Conservation (phyloP, 35 echinoderm and acorn worm genomes). For the Strongylocentrotus purpuratus region DNA sequence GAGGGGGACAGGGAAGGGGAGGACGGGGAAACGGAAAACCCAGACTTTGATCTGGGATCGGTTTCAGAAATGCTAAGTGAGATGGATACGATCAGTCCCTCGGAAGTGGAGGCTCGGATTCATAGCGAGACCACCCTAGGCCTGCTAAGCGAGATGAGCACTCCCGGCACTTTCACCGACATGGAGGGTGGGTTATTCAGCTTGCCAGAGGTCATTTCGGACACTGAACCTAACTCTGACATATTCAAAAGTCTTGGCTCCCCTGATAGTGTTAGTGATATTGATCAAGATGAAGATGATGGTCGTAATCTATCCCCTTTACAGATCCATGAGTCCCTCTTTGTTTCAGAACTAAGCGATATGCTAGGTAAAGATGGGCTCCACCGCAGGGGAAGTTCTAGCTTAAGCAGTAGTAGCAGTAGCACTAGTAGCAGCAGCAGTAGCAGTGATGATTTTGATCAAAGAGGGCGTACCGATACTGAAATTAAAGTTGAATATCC, state of each 20-base stretch:
- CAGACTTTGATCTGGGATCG: constrained; percentile 32
- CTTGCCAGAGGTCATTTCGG: constrained; percentile 38
- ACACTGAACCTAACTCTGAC: constrained; percentile 42
- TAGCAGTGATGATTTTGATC: constrained; percentile 39
- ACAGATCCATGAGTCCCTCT: constrained; percentile 26
- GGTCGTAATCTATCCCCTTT: constrained; percentile 29
- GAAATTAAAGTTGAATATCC: constrained; percentile 58
- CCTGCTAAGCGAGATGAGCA: constrained; percentile 39
- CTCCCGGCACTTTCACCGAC: constrained; percentile 44
- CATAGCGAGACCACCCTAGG: constrained; percentile 31
- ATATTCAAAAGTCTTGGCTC: constrained; percentile 37
- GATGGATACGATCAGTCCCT: constrained; percentile 43
- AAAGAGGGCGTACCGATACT: constrained; percentile 47
- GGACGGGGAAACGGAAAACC: constrained; percentile 32
- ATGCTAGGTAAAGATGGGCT: neutral
- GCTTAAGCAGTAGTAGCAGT: neutral
- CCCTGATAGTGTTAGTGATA: constrained; percentile 39
- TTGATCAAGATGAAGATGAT: constrained; percentile 35
- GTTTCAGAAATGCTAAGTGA: constrained; percentile 50
- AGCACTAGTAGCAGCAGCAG: constrained; percentile 52
- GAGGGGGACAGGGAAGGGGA: constrained; percentile 27
- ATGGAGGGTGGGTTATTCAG: constrained; percentile 21
- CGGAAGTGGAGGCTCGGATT: constrained; percentile 33
- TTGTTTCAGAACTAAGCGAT: constrained; percentile 24
- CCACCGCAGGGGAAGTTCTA: neutral